Conservation (phyloP, 2,113 vertebrate species). For the Furnarius figulus region DNA sequence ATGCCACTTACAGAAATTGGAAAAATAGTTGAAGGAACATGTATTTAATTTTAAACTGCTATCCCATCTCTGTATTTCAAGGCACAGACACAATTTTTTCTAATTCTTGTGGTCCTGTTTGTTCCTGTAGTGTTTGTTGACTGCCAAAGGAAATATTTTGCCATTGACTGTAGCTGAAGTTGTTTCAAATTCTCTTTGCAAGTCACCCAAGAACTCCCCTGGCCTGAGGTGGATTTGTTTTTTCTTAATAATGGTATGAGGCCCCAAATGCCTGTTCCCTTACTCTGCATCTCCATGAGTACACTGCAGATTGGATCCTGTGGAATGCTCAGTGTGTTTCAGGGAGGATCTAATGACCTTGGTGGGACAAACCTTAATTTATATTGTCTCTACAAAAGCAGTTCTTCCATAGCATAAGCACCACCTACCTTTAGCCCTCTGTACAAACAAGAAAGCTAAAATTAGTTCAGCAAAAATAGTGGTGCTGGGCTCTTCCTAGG, state of each 20-base stretch:
- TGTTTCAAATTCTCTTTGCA: constrained; percentile 6
- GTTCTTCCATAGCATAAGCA: neutral
- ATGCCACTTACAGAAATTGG: neutral
- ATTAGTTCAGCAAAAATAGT: neutral
- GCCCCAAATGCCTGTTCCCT: neutral
- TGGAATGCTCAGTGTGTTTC: neutral
- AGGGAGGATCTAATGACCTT: neutral
- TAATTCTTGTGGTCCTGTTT: neutral
- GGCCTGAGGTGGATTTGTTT: neutral
- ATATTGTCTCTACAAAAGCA: neutral
- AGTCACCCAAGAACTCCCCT: neutral
- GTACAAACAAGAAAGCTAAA: neutral
- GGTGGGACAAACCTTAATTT: neutral
- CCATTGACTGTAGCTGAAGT: neutral
- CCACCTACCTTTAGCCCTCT: neutral
- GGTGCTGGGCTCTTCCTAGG: neutral
- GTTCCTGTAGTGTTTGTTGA: neutral
- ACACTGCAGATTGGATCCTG: neutral
- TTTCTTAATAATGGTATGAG: neutral
- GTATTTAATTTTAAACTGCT: neutral
- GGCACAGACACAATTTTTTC: neutral
- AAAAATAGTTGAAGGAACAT: neutral
- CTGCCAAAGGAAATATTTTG: neutral
- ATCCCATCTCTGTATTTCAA: rapidly evolving
- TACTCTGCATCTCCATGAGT: neutral